A percentile compares a stretch with the other conserved stretches of the same genome.
These are phyloP conservation scores for Petroica traversi DNA, from an alignment of 2,113 vertebrate genomes.

Conservation along the genomic window DNA sequence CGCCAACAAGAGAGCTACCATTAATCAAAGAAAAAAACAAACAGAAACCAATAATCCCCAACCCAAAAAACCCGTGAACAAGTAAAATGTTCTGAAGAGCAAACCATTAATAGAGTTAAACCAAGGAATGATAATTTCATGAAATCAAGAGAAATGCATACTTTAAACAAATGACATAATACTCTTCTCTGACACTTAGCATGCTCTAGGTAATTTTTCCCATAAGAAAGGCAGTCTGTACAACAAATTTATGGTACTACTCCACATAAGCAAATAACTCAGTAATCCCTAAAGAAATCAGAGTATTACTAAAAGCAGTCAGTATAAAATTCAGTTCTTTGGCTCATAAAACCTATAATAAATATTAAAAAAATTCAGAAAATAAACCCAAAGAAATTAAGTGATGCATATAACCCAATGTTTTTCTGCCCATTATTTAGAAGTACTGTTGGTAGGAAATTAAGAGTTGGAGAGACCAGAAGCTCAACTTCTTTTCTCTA, in stretches of 20 bases:
- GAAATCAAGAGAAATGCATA: neutral
- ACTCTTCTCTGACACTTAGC: neutral
- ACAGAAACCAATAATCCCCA: neutral
- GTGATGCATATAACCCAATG: neutral
- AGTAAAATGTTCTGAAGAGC: neutral
- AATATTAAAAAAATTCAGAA: no score
- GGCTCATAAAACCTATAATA: neutral
- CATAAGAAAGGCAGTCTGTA: neutral
- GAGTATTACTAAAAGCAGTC: neutral
- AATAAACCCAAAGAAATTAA: neutral
- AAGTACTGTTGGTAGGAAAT: neutral
- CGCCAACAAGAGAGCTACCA: neutral
- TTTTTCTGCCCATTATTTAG: neutral
- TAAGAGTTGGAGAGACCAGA: neutral
- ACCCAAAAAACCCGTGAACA: neutral
- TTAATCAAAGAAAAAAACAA: neutral
- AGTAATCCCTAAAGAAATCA: neutral
- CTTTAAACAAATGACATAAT: neutral
- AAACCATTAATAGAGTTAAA: neutral
- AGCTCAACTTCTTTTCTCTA: neutral
- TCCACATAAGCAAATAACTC: neutral
- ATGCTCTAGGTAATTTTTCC: neutral
- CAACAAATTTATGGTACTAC: neutral
- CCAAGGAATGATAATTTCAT: neutral
- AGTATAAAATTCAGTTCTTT: neutral